Evolutionary conservation across 2,113 vertebrate species (phyloP), one percentile per base, ranked within the genome.

Genomic region (Trogon melanurus): DNA sequence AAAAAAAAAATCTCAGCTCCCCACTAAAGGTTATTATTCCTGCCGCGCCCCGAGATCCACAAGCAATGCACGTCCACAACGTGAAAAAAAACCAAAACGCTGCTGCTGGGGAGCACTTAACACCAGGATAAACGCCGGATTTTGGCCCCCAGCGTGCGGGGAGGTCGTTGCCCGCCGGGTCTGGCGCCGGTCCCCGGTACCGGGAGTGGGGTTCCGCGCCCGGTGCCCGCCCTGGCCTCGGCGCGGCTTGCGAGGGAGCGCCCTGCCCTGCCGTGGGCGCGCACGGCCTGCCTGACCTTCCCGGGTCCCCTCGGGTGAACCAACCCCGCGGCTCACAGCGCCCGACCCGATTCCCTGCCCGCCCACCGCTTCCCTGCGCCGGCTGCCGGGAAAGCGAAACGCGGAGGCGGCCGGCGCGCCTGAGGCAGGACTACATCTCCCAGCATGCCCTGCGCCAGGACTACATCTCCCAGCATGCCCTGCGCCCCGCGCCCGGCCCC

Each of bases 381-480:
- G 45, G 45, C 16, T 30, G 29, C 41, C 14, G 22, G n/a, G 4
- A n/a, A 6, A 11, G 11, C 3, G 41, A 14, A 23, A 9, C 12
- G 10, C 19, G 1, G 2, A 1, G 1, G 0, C 32, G 7, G n/a
- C 1, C 19, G 3, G 12, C 5, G 13, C 5, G 23, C 29, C 18
- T 0, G 14, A 4, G 2, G 13, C 1, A 27, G 25, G n/a, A 71
- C 93, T 80, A 54, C 85, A n/a, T 1, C 20, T 60, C 84, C 67
- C 93, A 13, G 50, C 16, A 36, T 36, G 36, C 62, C 5, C 72
- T 20, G 41, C 47, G 47, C 4, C 2, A 3, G 21, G 67, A 57
- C 75, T 75, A 58, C 81, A 69, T 1, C 20, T 60, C 84, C 67
- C 93, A 13, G 50, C 16, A 36, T 36, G 36, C 62, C 5, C 72